phyloP scores from a whole-genome alignment of 2,888 invertebrate species.

The Axea sp. region DNA sequence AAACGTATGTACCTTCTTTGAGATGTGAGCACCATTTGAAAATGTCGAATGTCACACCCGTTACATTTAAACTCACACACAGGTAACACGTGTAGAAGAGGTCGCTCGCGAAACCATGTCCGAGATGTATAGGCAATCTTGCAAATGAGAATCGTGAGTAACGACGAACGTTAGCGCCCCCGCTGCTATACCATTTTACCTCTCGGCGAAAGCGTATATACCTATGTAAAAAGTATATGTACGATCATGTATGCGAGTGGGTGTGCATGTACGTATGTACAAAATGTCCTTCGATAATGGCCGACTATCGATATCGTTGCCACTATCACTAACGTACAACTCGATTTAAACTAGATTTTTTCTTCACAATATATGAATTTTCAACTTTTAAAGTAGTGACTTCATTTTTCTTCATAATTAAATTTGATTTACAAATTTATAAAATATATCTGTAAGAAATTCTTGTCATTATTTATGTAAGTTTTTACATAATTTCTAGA shows the following conservation, averaged over 20 bases:
- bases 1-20: slow-evolving; percentile 30
- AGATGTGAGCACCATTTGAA: slow-evolving; percentile 37
- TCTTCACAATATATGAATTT: slow-evolving; percentile 39
- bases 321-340: slow-evolving; percentile 55
- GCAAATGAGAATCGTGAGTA: slow-evolving; percentile 78
- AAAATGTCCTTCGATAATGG: slow-evolving; percentile 70
- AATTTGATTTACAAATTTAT: no score
- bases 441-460: no score
- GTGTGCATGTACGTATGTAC: slow-evolving; percentile 62
- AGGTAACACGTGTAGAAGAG: slow-evolving; percentile 60
- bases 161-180: slow-evolving; percentile 76
- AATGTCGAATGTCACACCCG: slow-evolving; percentile 61
- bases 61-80: slow-evolving; percentile 58
- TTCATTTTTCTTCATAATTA: slow-evolving; percentile 41
- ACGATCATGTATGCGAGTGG: slow-evolving; percentile 61
- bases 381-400: slow-evolving; percentile 42
- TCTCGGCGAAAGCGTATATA: slow-evolving; percentile 62
- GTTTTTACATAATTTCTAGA: no score
- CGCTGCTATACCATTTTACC: slow-evolving; percentile 61
- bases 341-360: slow-evolving; percentile 60
- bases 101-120: slow-evolving; percentile 68
- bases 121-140: slow-evolving; percentile 78
- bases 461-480: no score
- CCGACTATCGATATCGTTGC: slow-evolving; percentile 66
- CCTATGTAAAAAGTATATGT: slow-evolving; percentile 60